Conservation (phyloP, 2,888 invertebrate genomes). For the Thalpophila matura region DNA sequence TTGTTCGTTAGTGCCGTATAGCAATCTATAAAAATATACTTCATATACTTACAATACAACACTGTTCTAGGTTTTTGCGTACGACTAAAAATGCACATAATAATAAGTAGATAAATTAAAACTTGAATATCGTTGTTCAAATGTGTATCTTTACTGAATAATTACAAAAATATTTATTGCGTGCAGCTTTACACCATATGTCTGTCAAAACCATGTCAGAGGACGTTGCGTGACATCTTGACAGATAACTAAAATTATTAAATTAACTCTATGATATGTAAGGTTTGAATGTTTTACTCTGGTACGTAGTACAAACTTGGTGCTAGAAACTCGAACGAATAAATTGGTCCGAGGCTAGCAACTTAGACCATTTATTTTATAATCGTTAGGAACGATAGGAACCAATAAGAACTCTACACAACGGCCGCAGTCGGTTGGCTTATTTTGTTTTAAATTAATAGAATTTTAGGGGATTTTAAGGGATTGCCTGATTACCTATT, state of each 20-base stretch:
- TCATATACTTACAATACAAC: constrained; percentile 24
- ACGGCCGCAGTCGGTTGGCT: too few relatives aligned
- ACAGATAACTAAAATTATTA: background rate
- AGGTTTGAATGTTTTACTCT: background rate
- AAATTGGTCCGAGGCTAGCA: too few relatives aligned
- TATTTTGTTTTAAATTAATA: too few relatives aligned
- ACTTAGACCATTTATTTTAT: too few relatives aligned
- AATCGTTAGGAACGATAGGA: too few relatives aligned
- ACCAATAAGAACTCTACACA: too few relatives aligned
- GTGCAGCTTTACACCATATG: background rate
- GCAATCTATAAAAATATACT: background rate
- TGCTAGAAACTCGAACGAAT: too few relatives aligned
- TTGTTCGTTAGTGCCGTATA: too few relatives aligned
- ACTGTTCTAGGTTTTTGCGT: constrained; percentile 41
- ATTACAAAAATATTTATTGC: constrained; percentile 22
- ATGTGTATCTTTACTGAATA: constrained; percentile 7
- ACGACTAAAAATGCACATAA: constrained; percentile 46
- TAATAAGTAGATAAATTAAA: constrained; percentile 33
- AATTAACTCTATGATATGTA: constrained; percentile 11
- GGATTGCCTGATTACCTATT: too few relatives aligned
- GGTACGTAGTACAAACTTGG: too few relatives aligned
- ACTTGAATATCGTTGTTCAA: constrained; percentile 25
- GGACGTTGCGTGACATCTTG: constrained; percentile 3
- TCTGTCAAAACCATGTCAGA: constrained; percentile 29
- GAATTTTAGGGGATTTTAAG: too few relatives aligned